Base-by-base conservation (phyloP, 92 coral and sea anemone species). In the Micromussa lordhowensis region DNA sequence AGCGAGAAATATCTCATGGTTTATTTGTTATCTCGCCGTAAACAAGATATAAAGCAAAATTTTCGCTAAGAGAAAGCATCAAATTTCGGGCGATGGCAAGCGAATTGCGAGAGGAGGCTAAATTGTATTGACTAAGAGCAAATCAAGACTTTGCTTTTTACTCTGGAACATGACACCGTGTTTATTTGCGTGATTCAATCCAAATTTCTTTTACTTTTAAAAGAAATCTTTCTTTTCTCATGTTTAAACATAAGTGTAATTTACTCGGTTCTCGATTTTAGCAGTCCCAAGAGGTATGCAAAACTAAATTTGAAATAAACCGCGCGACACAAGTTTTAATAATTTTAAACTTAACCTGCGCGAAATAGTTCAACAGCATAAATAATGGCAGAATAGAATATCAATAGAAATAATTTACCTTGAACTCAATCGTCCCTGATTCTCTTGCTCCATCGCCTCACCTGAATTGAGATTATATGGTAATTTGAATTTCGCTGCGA, bases 401-500 rank as follows among this genome's bases (percentile, higher is more conserved):
- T 30, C 24, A 86, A 76, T 40, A 36, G 32, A 71, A 77, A 22
- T 48, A 13, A 86, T 86, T 77, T 86, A 86, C 89, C 89, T 86
- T 77, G 44, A 78, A 78, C 15, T 6, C 12, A 36, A 19, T 49
- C 16, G 49, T 63, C 82, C 82, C 64, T 22, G 76, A 26, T 38
- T 77, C 26, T 66, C 30, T 44, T 10, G 53, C 83, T 77, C 81
- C 89, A 86, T 85, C 28, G 32, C 75, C 54, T 40, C 22, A 10
- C 68, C 35, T 73, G 54, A 68, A 26, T 68, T 29, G 8, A 19
- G 44, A 24, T 72, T 84, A 84, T 44, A 44, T 84, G 87, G 31
- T 84, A 84, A 73, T 84, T 84, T 58, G n/a, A 71, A 84, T 84
- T 73, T 84, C 70, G n/a, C n/a, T 73, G 44, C 70, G 30, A 75